phyloP scores from a whole-genome alignment of 1,140 invertebrate genomes.

The Chrysomallon squamiferum region DNA sequence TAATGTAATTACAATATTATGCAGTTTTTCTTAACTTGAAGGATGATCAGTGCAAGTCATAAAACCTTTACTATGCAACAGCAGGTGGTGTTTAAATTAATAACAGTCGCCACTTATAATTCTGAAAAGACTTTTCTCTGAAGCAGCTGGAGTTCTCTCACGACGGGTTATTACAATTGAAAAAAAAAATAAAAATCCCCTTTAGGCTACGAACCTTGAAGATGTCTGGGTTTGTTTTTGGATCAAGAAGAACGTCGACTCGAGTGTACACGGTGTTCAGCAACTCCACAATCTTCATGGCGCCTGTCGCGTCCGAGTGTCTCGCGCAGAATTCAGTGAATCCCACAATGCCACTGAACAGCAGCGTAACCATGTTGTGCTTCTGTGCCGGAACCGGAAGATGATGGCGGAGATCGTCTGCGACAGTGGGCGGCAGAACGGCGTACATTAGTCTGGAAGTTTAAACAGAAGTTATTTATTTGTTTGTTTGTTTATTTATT shows the following conservation, averaged over 20 bases:
- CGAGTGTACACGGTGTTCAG: conserved; percentile 60
- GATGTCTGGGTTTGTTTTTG: conserved; percentile 87
- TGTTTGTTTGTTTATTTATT: too few species aligned
- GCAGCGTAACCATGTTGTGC: conserved; percentile 56
- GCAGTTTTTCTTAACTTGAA: too few species aligned
- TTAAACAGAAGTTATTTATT: conserved; percentile 4
- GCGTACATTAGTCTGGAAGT: conserved; percentile 85
- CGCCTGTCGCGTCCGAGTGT: conserved; percentile 51
- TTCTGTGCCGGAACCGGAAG: conserved; percentile 69
- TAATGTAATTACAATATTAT: too few species aligned
- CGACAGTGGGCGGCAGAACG: conserved; percentile 90
- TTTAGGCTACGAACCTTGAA: conserved; percentile 85
- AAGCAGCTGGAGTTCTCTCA: too few species aligned
- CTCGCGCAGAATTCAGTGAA: conserved; percentile 59
- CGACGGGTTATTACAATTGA: too few species aligned
- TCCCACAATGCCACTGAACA: conserved; percentile 62
- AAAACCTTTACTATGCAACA: too few species aligned
- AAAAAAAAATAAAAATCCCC: too few species aligned
- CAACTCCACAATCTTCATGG: conserved; percentile 60
- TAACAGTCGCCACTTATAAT: too few species aligned
- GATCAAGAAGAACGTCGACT: conserved; percentile 79
- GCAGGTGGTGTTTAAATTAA: too few species aligned
- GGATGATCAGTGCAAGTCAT: too few species aligned
- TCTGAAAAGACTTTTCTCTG: too few species aligned
- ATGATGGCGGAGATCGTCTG: conserved; percentile 88